Conservation (phyloP, 1,140 invertebrate species). For the Octopus sinensis region DNA sequence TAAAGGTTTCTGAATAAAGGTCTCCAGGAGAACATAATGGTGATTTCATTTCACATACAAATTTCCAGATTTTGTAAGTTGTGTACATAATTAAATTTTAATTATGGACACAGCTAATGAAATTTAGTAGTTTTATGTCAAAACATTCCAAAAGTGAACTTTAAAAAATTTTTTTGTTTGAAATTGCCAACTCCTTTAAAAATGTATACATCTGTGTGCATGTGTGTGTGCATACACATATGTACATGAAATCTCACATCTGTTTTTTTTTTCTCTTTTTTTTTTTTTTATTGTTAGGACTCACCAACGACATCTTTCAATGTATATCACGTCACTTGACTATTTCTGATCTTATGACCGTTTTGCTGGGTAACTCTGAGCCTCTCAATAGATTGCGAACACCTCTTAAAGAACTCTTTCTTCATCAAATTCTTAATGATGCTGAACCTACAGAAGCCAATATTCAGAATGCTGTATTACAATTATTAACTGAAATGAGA, state of each 20-base stretch:
- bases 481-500: slow-evolving; percentile 31
- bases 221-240: too few relatives aligned
- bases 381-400: slow-evolving; percentile 42
- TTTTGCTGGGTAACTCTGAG: slow-evolving; percentile 55
- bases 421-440: slow-evolving; percentile 43
- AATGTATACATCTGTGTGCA: too few relatives aligned
- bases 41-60: too few relatives aligned
- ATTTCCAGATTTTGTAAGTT: too few relatives aligned
- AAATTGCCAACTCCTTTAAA: too few relatives aligned
- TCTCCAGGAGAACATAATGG: too few relatives aligned
- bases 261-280: slow-evolving; percentile 9
- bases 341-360: slow-evolving; percentile 57
- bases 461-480: slow-evolving; percentile 34
- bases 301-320: slow-evolving; percentile 44
- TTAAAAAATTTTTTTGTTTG: too few relatives aligned
- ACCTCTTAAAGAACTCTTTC: slow-evolving; percentile 49
- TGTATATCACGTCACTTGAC: slow-evolving; percentile 52
- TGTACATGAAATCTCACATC: neutral
- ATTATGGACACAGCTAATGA: too few relatives aligned
- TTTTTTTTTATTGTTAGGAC: slow-evolving; percentile 39
- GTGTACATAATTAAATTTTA: too few relatives aligned
- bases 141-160: too few relatives aligned
- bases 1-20: too few relatives aligned
- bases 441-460: slow-evolving; percentile 41
- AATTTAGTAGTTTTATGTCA: too few relatives aligned